Evolutionary conservation across 2,888 invertebrate species (phyloP).

Genomic region (Pammene fasciana): DNA sequence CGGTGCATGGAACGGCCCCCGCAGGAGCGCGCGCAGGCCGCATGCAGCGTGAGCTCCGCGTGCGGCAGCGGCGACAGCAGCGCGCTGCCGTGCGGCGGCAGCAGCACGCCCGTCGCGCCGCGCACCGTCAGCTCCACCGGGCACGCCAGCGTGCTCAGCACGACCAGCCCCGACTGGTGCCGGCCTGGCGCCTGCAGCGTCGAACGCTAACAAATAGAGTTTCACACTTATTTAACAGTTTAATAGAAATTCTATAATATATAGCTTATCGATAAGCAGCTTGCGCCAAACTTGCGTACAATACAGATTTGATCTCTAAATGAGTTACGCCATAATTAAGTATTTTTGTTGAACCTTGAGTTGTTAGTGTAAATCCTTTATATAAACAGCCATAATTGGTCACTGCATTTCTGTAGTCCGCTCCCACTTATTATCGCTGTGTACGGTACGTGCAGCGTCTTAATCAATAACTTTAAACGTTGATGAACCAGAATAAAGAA

Average conservation of each 20-base stretch:
- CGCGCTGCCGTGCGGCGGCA: constrained; percentile 69
- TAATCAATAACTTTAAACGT: too few relatives aligned
- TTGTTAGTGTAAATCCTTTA: too few relatives aligned
- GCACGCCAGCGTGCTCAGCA: constrained; percentile 86
- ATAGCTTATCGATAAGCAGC: background rate
- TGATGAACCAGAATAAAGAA: too few relatives aligned
- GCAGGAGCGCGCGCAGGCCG: constrained; percentile 59
- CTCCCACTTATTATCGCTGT: too few relatives aligned
- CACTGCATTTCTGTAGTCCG: too few relatives aligned
- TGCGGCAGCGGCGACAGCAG: constrained; percentile 70
- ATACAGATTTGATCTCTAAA: too few relatives aligned
- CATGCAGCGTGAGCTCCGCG: constrained; percentile 52
- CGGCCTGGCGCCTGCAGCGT: constrained; percentile 71
- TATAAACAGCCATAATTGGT: too few relatives aligned
- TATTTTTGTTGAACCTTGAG: too few relatives aligned
- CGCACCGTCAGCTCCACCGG: constrained; percentile 68
- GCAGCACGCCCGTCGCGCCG: constrained; percentile 62
- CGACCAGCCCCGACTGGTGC: constrained; percentile 80
- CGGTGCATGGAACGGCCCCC: constrained; percentile 68
- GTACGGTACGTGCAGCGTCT: too few relatives aligned
- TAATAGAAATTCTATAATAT: too few relatives aligned
- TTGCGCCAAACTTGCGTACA: too few relatives aligned
- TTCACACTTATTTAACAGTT: background rate
- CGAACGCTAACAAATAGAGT: constrained; percentile 61
- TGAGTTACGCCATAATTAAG: too few relatives aligned